Evolutionary conservation across 2,113 vertebrate genomes (phyloP), one percentile per base, ranked within the genome.

Genomic region (Meriones unguiculatus): DNA sequence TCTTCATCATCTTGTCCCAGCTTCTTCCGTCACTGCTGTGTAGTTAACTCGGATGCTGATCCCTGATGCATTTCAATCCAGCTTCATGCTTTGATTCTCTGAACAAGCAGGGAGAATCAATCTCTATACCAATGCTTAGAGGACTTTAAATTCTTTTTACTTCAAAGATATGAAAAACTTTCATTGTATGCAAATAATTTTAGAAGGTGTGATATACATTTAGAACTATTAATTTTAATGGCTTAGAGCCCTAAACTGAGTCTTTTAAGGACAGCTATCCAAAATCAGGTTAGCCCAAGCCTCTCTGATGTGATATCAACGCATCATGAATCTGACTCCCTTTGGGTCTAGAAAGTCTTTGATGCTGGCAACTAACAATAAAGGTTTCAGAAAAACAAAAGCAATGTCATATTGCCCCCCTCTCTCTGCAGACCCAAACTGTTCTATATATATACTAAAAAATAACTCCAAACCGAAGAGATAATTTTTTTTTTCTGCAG

Each of bases 361-460:
- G 11, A 96, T 78, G 32, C 7, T 10, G 89, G 7, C 4, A 91
- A 84, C 59, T 89, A 89, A 59, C 14, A 90, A 75, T 80, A 73
- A 80, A 38, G 17, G 52, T 94, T 97, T 96, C 54, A 81, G 52
- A 93, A 78, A 62, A 81, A 87, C 52, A 81, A 88, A 92, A 67
- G 13, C 78, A 72, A 87, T 64, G 15, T 85, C 84, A 72, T 64
- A 3, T 18, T 46, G 46, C 46, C 46, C 5, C 46, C 5, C 46
- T 46, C 28, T 76, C 4, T 95, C 30, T 59, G 6, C 32, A 90
- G 35, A 87, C 17, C 7, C 65, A 80, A 70, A 24, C 75, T 11
- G 22, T 35, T 35, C 10, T 87, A 86, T 17, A 67, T 50, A 46
- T 46, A 46, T 46, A 78, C 54, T 32, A 93, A 84, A 78, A 89